Base-by-base conservation (phyloP, 2,113 vertebrate genomes). In the Chamaetylas fuelleborni region DNA sequence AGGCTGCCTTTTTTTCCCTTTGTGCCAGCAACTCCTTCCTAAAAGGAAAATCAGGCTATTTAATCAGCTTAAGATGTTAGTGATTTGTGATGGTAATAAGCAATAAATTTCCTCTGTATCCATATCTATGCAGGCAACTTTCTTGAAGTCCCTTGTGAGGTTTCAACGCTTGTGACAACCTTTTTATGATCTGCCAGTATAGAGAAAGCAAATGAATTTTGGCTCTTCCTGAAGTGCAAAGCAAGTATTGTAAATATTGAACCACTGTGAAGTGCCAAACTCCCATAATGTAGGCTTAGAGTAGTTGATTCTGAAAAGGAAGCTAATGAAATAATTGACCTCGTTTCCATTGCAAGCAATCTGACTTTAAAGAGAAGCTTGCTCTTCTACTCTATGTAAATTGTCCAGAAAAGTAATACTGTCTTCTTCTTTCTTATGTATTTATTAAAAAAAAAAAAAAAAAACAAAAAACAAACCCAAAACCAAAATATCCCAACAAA, bases 301-400 rank as follows among this genome's bases (percentile, higher is more conserved):
- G 61, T 9, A 81, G 65, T 28, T 85, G 76, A 58, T 90, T 92
- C 74, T 96, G 85, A 50, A 88, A 86, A 90, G 81, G 88, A 96
- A 88, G 93, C 72, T 90, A 93, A 95, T 94, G 66, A 96, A 96
- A 93, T 92, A 95, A 93, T 93, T 94, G 91, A 94, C 78, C 72
- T 94, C 6, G 8, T 95, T 88, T 95, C 62, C 78, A 64, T 67
- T 86, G 24, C 20, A 74, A 76, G 72, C n/a, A 88, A n/a, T 86
- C 71, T 90, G 86, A 81, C 81, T 92, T 95, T 76, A 58, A 85
- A 82, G 34, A 60, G 71, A 60, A 84, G 23, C 67, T 64, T 61
- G n/a, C 47, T 14, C 28, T 90, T 92, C 31, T 84, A n/a, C 51
- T 86, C 65, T 33, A 1, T 48, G 19, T 58, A 72, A 88, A 43